A percentile compares a stretch with the other conserved stretches of the same genome.
phyloP scores from a whole-genome alignment of 1,140 invertebrate genomes.

The Pseudachorutes palmiensis region DNA sequence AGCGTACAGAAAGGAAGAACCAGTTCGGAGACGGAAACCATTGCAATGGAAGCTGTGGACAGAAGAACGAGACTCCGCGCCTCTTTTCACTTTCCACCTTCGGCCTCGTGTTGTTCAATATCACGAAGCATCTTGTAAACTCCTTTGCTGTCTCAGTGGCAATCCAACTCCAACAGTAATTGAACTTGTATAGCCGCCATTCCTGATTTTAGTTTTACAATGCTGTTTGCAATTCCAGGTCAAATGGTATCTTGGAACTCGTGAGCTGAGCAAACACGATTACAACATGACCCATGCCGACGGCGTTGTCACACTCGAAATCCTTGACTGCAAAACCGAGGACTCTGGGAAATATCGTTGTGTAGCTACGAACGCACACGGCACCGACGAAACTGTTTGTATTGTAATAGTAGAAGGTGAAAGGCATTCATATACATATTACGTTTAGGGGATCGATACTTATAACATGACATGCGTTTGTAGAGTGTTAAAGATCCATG shows the following conservation, averaged over 20 bases:
- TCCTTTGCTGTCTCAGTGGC: conserved; percentile 91
- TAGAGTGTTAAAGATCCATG: not conserved
- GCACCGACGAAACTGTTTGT: conserved; percentile 87
- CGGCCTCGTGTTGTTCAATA: conserved; percentile 96
- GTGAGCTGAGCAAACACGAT: conserved; percentile 81
- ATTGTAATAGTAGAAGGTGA: conserved; percentile 93
- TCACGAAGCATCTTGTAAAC: conserved; percentile 76
- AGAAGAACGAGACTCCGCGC: conserved; percentile 78
- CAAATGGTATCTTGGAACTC: conserved; percentile 84
- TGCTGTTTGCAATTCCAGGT: too few relatives aligned
- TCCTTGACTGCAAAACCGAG: conserved; percentile 81
- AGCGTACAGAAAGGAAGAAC: conserved; percentile 61
- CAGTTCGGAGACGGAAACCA: conserved; percentile 64
- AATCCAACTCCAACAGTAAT: conserved; percentile 83
- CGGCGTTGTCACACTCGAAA: conserved; percentile 93
- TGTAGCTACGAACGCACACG: conserved; percentile 81
- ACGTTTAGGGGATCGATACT: not conserved
- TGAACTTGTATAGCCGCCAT: conserved; percentile 3
- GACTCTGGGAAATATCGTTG: conserved; percentile 96
- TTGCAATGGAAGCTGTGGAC: conserved; percentile 79
- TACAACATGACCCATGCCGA: conserved; percentile 80
- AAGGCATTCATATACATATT: conserved; percentile 27
- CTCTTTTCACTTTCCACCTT: conserved; percentile 92
- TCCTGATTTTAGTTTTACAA: not conserved
- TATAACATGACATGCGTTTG: conserved; percentile 1